A percentile compares a stretch with the other conserved stretches of the same genome.
Conservation (phyloP, 2,888 invertebrate genomes). For the Capitulum mitella region DNA sequence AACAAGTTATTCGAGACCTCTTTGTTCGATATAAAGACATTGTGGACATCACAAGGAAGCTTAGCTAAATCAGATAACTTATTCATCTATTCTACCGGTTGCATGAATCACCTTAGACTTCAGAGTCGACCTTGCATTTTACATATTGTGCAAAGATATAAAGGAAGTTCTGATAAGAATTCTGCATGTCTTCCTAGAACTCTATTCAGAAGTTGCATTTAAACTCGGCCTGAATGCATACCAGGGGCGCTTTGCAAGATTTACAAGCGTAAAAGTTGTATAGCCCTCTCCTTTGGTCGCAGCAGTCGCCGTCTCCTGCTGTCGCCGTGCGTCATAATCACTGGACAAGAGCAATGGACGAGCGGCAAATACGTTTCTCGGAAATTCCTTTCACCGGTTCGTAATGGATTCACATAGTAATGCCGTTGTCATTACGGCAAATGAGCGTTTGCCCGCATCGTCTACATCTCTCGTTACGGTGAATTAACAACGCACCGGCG, state of each 20-base stretch:
- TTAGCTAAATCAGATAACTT: no score
- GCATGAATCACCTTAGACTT: no score
- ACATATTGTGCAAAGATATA: no score
- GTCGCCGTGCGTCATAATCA: background rate
- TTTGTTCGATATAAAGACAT: no score
- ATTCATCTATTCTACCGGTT: no score
- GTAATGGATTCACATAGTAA: slow-evolving; percentile 13
- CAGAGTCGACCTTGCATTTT: no score
- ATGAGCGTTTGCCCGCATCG: background rate
- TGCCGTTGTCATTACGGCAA: slow-evolving; percentile 8
- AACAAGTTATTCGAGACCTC: no score
- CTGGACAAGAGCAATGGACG: background rate
- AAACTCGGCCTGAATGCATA: background rate
- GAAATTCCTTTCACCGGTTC: background rate
- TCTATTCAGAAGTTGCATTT: background rate
- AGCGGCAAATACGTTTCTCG: background rate
- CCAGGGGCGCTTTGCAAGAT: background rate
- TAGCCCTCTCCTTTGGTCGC: background rate
- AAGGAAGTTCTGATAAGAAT: no score
- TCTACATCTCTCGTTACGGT: background rate
- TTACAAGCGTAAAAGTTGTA: background rate
- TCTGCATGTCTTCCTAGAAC: no score
- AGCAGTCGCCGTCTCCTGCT: background rate
- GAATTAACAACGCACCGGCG: background rate
- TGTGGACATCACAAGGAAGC: no score